Evolutionary conservation across 2,888 invertebrate species (phyloP), one percentile per base, ranked within the genome.

Genomic region (Cryptus viduatorius): DNA sequence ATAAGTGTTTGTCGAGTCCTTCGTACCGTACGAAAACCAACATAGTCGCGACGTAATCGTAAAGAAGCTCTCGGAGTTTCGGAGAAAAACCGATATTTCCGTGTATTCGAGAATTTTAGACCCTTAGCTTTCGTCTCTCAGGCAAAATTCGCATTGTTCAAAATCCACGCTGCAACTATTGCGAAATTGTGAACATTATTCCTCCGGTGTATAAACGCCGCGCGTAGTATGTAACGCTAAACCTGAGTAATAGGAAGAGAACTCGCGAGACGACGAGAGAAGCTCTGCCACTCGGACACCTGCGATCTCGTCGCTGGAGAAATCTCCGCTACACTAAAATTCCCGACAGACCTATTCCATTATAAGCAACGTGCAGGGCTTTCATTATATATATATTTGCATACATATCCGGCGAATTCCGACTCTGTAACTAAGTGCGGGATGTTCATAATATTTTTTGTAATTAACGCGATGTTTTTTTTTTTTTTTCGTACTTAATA

Each of bases 1-100:
- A 72, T 72, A 56, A 72, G 72, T 24, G 59, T 72, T 72, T 56
- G 14, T 10, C 44, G 53, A 53, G 53, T 44, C 44, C 44, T 44
- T 7, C 53, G 42, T n/a, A 1, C 29, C 12, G n/a, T 14, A 46
- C n/a, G 37, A 37, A 37, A 37, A 37, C 37, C 37, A 37, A 37
- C 37, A 37, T 37, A 37, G 37, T 37, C 37, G 5, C 37, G 37
- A 37, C 8, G 37, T 8, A 8, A 37, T 7, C 37, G 37, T 37
- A 37, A 8, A 37, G 37, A 37, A 37, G 7, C 8, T 37, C 37
- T 37, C 37, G 37, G 37, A 37, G 37, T 37, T 37, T 53, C 53
- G 53, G 2, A 2, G 53, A 19, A 53, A 19, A 53, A 19, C 53
- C 50, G 50, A 16, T 8, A 19, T 53, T 53, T 16, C 48, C 19